A percentile compares a stretch with the other conserved stretches of the same genome.
Conservation (phyloP, 1,140 invertebrate species). For the Aphaenogaster ashmeadi region DNA sequence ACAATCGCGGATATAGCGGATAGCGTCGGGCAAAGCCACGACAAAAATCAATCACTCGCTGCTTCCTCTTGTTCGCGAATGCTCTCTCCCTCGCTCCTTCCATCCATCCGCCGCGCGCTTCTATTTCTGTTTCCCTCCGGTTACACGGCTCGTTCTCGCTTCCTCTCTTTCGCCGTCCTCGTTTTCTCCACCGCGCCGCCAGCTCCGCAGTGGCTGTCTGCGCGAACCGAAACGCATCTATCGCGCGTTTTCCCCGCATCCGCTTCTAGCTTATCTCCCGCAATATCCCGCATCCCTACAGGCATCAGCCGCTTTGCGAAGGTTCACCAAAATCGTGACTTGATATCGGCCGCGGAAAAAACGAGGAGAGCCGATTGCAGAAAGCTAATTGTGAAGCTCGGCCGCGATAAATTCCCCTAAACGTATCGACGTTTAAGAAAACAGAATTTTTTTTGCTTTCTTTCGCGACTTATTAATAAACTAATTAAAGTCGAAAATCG, state of each 20-base stretch:
- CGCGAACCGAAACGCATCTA: constrained; percentile 30
- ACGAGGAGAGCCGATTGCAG: not conserved
- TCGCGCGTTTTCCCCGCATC: constrained; percentile 40
- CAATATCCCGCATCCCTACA: constrained; percentile 32
- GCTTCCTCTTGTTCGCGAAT: constrained; percentile 78
- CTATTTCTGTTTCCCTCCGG: constrained; percentile 62
- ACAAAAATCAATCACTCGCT: constrained; percentile 87
- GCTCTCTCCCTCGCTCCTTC: constrained; percentile 63
- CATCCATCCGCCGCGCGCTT: constrained; percentile 39
- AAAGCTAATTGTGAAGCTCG: not conserved
- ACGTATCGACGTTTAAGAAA: not conserved
- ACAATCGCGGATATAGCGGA: constrained; percentile 86
- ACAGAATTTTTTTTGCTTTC: not conserved
- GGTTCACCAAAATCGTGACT: constrained; percentile 60
- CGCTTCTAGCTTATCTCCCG: constrained; percentile 2
- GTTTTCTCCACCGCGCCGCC: constrained; percentile 3
- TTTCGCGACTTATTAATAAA: not conserved
- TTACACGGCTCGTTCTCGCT: constrained; percentile 63
- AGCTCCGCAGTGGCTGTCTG: constrained; percentile 9
- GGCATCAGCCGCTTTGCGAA: constrained; percentile 69
- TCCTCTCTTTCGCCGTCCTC: constrained; percentile 27
- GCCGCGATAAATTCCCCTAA: not conserved
- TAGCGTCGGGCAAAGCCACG: constrained; percentile 86
- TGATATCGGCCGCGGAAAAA: not conserved
- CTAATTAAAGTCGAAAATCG: not conserved